Percentiles rank a stretch among this genome's conserved stretches.
Evolutionary conservation across 2,797 vertebrate genomes (phyloP).

Genomic region (Galaxias olidus): DNA sequence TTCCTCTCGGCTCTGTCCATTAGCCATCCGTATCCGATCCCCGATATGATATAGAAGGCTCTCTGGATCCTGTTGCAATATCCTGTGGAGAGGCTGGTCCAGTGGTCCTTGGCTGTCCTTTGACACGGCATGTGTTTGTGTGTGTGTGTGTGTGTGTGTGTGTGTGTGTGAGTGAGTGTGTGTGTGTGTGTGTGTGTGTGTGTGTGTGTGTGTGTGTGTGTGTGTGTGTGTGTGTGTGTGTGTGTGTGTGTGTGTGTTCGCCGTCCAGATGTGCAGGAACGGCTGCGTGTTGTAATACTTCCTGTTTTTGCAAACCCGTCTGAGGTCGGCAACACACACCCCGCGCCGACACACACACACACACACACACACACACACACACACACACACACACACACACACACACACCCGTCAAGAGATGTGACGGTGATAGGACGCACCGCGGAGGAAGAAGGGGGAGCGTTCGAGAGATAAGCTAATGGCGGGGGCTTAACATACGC

Average conservation of each 20-base stretch:
- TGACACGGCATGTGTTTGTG: background rate
- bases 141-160: background rate
- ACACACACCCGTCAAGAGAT: background rate
- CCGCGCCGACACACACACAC: background rate
- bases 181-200: slow-evolving; percentile 38
- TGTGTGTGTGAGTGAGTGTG: slow-evolving; percentile 31
- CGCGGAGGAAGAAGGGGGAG: no score
- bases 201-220: background rate
- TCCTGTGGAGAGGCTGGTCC: slow-evolving; percentile 12
- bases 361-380: no score
- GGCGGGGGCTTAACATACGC: no score
- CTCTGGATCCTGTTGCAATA: slow-evolving; percentile 60
- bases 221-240: background rate
- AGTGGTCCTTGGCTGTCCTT: slow-evolving; percentile 11
- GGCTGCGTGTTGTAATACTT: slow-evolving; percentile 62
- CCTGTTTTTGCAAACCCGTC: slow-evolving; percentile 68
- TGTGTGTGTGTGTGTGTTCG: slow-evolving; percentile 28
- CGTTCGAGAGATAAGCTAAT: no score
- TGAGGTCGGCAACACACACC: slow-evolving; percentile 37
- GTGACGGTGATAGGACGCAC: no score
- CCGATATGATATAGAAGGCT: slow-evolving; percentile 40
- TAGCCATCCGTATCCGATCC: slow-evolving; percentile 35
- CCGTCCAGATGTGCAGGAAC: slow-evolving; percentile 69
- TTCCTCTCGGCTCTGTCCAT: no score
- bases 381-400: background rate